A percentile compares a stretch with the other conserved stretches of the same genome.
Conservation (phyloP, 1,140 invertebrate genomes). For the Drosophila elegans region DNA sequence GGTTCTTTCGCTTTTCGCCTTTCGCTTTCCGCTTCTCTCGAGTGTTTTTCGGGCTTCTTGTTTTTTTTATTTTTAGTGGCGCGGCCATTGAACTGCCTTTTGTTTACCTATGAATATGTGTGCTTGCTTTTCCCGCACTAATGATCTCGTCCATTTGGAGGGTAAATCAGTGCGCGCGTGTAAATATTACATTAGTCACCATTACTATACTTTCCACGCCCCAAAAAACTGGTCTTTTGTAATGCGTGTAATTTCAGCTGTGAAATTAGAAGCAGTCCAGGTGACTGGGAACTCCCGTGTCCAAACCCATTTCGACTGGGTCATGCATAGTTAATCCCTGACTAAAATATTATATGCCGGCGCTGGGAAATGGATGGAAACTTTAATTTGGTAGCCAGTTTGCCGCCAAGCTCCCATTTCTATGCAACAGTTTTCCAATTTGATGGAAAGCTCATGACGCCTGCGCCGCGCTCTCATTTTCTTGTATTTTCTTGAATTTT, state of each 20-base stretch:
- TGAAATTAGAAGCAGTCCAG: slow-evolving; percentile 1
- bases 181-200: slow-evolving; percentile 72
- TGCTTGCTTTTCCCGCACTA: slow-evolving; percentile 22
- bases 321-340: slow-evolving; percentile 52
- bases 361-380: background rate
- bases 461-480: slow-evolving; percentile 27
- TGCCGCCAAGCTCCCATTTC: slow-evolving; percentile 46
- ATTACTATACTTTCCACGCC: slow-evolving; percentile 17
- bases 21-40: slow-evolving; percentile 9
- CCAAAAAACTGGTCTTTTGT: background rate
- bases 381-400: slow-evolving; percentile 44
- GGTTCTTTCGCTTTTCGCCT: slow-evolving; percentile 35
- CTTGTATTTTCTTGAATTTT: slow-evolving; percentile 3
- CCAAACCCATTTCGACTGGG: slow-evolving; percentile 5
- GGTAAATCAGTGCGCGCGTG: slow-evolving; percentile 54
- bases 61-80: slow-evolving; percentile 17
- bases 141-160: slow-evolving; percentile 34
- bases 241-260: slow-evolving; percentile 5
- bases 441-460: slow-evolving; percentile 13
- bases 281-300: slow-evolving; percentile 1
- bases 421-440: slow-evolving; percentile 38
- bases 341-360: slow-evolving; percentile 49
- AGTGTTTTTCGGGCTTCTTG: slow-evolving; percentile 26
- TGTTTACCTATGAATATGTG: slow-evolving; percentile 9
- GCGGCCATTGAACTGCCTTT: slow-evolving; percentile 55